phyloP scores from a whole-genome alignment of 2,888 invertebrate species.

The Euzophera pinguis region DNA sequence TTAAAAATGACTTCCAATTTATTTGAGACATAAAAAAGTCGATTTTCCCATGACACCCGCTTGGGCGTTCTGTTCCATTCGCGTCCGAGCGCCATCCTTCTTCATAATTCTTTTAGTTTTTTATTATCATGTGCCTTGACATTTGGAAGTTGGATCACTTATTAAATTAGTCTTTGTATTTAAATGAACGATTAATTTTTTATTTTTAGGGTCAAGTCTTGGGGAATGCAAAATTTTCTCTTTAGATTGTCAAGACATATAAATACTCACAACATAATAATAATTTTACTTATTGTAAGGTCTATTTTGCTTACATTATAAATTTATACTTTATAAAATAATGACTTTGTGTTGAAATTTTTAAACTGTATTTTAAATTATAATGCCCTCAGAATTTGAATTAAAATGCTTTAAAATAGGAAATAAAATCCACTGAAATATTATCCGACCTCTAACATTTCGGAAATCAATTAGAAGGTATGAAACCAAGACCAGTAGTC shows the following conservation, averaged over 20 bases:
- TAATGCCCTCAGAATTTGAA: background rate
- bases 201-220: constrained; percentile 44
- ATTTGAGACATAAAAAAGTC: constrained; percentile 68
- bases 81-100: constrained; percentile 60
- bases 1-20: constrained; percentile 77
- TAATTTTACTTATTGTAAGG: too few species aligned
- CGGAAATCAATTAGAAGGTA: constrained; percentile 7
- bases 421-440: background rate
- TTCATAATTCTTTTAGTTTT: constrained; percentile 65
- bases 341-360: too few species aligned
- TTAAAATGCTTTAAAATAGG: background rate
- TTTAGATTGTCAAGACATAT: background rate
- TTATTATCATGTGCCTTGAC: constrained; percentile 67
- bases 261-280: background rate
- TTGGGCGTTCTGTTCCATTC: constrained; percentile 55
- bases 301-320: too few species aligned
- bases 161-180: constrained; percentile 80
- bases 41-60: constrained; percentile 70
- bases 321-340: too few species aligned
- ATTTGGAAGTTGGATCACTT: constrained; percentile 74
- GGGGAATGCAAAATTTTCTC: constrained; percentile 5
- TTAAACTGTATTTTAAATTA: too few species aligned
- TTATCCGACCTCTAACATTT: constrained; percentile 6
- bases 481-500: constrained; percentile 18
- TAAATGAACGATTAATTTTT: constrained; percentile 75